phyloP scores from a whole-genome alignment of 2,113 vertebrate species.

The Theropithecus gelada region DNA sequence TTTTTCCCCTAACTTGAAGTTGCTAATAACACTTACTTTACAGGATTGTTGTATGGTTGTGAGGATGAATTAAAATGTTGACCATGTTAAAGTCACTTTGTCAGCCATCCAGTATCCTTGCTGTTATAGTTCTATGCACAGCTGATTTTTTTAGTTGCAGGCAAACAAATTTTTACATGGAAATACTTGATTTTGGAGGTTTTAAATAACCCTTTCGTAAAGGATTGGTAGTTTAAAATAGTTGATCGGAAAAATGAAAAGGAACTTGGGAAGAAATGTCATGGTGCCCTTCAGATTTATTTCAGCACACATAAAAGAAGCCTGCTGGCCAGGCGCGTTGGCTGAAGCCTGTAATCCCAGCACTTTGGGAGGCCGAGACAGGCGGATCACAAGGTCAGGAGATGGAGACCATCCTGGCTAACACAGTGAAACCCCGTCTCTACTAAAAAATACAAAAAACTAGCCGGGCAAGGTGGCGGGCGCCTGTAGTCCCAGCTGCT shows the following conservation, averaged over 20 bases:
- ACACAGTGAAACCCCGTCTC: too few species aligned
- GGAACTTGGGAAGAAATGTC: not conserved
- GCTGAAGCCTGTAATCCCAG: too few species aligned
- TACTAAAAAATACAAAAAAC: too few species aligned
- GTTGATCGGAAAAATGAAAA: not conserved
- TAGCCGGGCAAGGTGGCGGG: too few species aligned
- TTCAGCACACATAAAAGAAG: not conserved
- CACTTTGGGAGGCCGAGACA: too few species aligned
- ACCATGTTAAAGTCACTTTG: not conserved
- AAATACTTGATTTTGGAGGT: not conserved
- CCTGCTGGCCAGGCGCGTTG: too few species aligned
- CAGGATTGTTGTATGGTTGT: not conserved
- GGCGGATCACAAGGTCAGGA: too few species aligned
- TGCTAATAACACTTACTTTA: not conserved
- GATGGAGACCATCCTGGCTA: too few species aligned
- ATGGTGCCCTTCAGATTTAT: not conserved
- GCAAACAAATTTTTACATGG: not conserved
- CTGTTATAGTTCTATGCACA: not conserved
- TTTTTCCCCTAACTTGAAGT: not conserved
- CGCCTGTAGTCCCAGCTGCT: too few species aligned
- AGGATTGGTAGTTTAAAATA: not conserved
- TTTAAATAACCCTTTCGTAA: not conserved
- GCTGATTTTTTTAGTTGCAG: not conserved
- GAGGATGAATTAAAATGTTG: not conserved
- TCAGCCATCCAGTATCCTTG: not conserved